Percentiles rank a stretch among this genome's conserved stretches.
phyloP scores from a whole-genome alignment of 2,113 vertebrate genomes.

The Pungitius pungitius region DNA sequence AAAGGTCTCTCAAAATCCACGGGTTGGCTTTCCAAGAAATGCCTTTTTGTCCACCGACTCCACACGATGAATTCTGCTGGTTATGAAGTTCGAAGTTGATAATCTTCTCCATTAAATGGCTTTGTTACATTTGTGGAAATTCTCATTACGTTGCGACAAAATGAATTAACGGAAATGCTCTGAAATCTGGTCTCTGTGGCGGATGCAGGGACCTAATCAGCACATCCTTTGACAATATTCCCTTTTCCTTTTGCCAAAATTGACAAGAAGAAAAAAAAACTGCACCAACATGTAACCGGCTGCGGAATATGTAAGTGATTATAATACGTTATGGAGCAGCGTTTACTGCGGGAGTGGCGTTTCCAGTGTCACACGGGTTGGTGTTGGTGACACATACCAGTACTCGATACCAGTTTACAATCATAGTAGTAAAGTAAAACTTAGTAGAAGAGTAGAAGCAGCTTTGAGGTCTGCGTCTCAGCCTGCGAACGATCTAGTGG shows the following conservation, averaged over 20 bases:
- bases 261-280: background rate
- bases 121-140: too few relatives aligned
- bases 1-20: background rate
- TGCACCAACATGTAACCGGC: background rate
- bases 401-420: too few relatives aligned
- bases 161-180: background rate
- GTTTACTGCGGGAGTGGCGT: background rate
- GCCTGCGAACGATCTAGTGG: too few relatives aligned
- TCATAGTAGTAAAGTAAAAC: too few relatives aligned
- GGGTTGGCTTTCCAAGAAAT: too few relatives aligned
- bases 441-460: too few relatives aligned
- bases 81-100: too few relatives aligned
- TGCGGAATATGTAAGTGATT: background rate
- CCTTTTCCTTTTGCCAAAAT: background rate
- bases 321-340: background rate
- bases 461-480: too few relatives aligned
- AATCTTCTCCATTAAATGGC: too few relatives aligned
- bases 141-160: background rate
- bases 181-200: too few relatives aligned
- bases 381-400: too few relatives aligned
- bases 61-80: background rate
- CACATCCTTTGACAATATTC: background rate
- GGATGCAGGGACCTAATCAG: too few relatives aligned
- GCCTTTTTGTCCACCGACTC: background rate
- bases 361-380: background rate